Evolutionary conservation across 2,888 invertebrate genomes (phyloP), one percentile per base, ranked within the genome.

Genomic region (Apoderus coryli): DNA sequence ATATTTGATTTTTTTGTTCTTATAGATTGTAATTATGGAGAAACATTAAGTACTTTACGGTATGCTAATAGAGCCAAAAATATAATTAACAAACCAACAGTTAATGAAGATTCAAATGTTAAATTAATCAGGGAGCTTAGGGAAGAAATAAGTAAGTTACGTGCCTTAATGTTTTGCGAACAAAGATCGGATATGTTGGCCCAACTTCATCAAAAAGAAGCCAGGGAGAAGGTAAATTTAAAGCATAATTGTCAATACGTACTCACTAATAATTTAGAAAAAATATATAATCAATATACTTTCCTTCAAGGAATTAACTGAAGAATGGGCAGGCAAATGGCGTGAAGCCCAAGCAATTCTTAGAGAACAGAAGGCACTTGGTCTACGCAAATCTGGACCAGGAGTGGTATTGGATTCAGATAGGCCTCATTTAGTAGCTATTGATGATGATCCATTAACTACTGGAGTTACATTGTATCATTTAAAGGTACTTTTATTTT

Each of bases 261-360:
- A n/a, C n/a, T n/a, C n/a, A n/a, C n/a, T n/a, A n/a, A n/a, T n/a
- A n/a, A n/a, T n/a, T n/a, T n/a, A n/a, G n/a, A n/a, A n/a, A n/a
- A n/a, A n/a, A n/a, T n/a, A n/a, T n/a, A n/a, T n/a, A n/a, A n/a
- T n/a, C n/a, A n/a, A n/a, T n/a, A n/a, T n/a, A n/a, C n/a, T n/a
- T n/a, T n/a, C n/a, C n/a, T n/a, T n/a, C n/a, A n/a, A 54, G 53
- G 55, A 56, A 39, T 45, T 90, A 35, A 89, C 88, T 0, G 86
- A 88, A 58, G 82, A 85, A 50, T 90, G 89, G 89, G 77, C 84
- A 7, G 85, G 88, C 53, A 89, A 89, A 53, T 90, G 90, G 90
- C 69, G 82, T 28, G 84, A 84, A 50, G 85, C 88, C 1, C 86
- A 88, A 52, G 77, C 78, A 44, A 88, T 88, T 44, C 59, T 86